These are phyloP conservation scores for Polydesmus complanatus DNA, from an alignment of 2,888 invertebrate genomes.

Conservation along the genomic window DNA sequence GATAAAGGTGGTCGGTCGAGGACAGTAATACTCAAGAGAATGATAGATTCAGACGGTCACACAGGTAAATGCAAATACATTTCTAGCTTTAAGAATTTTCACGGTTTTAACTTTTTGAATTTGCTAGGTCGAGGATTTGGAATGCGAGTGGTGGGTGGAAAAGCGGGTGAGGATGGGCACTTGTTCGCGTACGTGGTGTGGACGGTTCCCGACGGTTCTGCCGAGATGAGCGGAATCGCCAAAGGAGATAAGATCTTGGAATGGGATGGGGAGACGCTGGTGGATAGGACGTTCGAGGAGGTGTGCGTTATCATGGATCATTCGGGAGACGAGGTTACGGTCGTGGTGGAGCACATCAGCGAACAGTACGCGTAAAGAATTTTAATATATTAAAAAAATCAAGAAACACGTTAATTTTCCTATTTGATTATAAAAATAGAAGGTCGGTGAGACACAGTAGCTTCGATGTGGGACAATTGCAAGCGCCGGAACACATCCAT, in stretches of 20 bases:
- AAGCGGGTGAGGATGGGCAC: constrained; percentile 67
- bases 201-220: constrained; percentile 82
- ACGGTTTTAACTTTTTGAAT: background rate
- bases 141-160: constrained; percentile 87
- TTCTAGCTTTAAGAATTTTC: background rate
- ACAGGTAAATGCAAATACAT: background rate
- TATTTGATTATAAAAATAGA: background rate
- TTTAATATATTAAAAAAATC: background rate
- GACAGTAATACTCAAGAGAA: constrained; percentile 1
- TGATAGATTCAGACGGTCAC: background rate
- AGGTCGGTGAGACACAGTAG: background rate
- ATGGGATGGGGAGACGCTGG: constrained; percentile 78
- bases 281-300: constrained; percentile 85
- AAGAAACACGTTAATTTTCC: background rate
- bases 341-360: constrained; percentile 67
- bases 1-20: background rate
- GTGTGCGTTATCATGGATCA: constrained; percentile 79
- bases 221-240: constrained; percentile 72
- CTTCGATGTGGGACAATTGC: background rate
- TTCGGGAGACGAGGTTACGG: constrained; percentile 69
- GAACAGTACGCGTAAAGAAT: constrained; percentile 38
- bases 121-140: constrained; percentile 71
- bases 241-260: constrained; percentile 62
- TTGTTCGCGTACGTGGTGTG: constrained; percentile 82
- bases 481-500: background rate